These are phyloP conservation scores for Neodon shergylaensis DNA, from an alignment of 2,113 vertebrate species.

Conservation along the genomic window DNA sequence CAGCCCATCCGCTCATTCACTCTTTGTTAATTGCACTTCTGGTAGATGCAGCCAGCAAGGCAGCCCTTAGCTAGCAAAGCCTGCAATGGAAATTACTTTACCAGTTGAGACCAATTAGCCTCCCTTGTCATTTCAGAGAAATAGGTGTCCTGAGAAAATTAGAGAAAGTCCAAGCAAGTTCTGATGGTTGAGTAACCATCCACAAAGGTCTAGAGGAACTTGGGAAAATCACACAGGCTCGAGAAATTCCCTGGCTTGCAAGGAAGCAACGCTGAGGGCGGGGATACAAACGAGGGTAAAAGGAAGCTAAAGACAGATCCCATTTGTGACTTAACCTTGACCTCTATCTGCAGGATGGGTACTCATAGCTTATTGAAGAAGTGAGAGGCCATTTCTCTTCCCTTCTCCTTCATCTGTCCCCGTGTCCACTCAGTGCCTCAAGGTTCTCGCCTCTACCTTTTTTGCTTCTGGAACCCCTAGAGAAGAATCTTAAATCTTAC, in stretches of 20 bases:
- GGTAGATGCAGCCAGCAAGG: neutral
- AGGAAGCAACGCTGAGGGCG: neutral
- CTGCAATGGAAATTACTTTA: conserved; percentile 1
- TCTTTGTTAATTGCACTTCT: neutral
- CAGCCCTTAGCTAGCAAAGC: neutral
- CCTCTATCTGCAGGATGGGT: neutral
- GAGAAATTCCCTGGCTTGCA: neutral
- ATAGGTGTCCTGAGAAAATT: neutral
- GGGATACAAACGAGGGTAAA: neutral
- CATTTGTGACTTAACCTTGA: neutral
- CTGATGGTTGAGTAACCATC: neutral
- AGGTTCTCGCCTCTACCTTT: neutral
- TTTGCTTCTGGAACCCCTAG: neutral
- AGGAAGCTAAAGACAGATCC: neutral
- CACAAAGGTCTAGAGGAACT: neutral
- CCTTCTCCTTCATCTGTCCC: neutral
- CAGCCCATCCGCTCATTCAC: neutral
- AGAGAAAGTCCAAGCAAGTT: neutral
- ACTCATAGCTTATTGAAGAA: neutral
- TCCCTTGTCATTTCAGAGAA: conserved; percentile 48
- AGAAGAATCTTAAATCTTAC: neutral
- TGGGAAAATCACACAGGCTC: neutral
- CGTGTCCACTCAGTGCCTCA: neutral
- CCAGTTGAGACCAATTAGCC: conserved; percentile 43
- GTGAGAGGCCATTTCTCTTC: neutral